Base-by-base conservation (phyloP, 1,140 invertebrate genomes). In the Lasioglossum baleicum region DNA sequence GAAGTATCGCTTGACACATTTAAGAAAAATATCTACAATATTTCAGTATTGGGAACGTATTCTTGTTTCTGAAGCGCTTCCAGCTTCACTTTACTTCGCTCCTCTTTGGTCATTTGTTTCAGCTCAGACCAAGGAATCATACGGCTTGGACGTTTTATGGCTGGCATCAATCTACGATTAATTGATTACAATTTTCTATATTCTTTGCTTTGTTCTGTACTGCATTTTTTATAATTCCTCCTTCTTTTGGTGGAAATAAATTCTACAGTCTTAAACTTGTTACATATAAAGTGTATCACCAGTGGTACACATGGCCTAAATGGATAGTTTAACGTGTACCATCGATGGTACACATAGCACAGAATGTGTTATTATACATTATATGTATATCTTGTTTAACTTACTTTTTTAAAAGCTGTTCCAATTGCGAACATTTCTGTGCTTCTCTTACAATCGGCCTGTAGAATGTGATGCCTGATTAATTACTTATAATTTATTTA, bases 91-190 rank as follows among this genome's bases (percentile, higher is more conserved):
- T 75, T 68, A n/a, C 31, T 5, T 63, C 91, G 86, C 78, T 92
- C 88, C 66, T 89, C 86, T 80, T 90, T 92, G 8, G 77, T 82
- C 82, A 92, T 82, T 40, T 90, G 86, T 35, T 70, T 80, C n/a
- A 92, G 80, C 68, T 90, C 51, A 10, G 79, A 80, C 90, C 90
- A 92, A 51, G 89, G 81, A 61, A 92, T 76, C 78, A 74, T 83
- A 58, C 2, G 26, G 7, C 60, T 8, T 11, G 78, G 5, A 10
- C 63, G 69, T 83, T 87, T 91, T 35, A 92, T 68, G 35, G 63
- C 58, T n/a, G 83, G 75, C 31, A 90, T 80, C 69, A 85, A 71
- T 51, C 88, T 86, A 84, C 11, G 72, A 85, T 73, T 63, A 48
- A 77, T 63, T 15, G 72, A 60, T 75, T 6, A 35, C 13, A 20